Percentiles rank a stretch among this genome's conserved stretches.
Evolutionary conservation across 2,113 vertebrate species (phyloP).

Genomic region (Eonycteris spelaea): DNA sequence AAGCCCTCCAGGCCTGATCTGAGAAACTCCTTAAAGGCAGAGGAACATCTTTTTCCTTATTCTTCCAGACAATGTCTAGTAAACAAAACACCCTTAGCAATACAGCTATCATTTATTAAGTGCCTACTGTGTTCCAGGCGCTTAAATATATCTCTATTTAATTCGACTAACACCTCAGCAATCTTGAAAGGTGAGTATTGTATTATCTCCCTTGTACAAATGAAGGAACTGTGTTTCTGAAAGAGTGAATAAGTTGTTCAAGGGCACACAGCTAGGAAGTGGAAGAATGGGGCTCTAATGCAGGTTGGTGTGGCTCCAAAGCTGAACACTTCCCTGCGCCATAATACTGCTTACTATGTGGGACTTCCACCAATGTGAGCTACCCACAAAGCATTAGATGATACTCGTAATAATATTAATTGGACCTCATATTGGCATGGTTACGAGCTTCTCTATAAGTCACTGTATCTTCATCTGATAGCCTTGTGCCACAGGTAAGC

Average conservation of each 20-base stretch:
- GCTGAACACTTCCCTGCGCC: no score
- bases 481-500: not conserved
- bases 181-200: not conserved
- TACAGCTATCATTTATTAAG: not conserved
- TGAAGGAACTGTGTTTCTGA: not conserved
- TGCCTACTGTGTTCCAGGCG: not conserved
- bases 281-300: not conserved
- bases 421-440: not conserved
- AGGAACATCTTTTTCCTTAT: not conserved
- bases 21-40: not conserved
- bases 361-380: fast-evolving
- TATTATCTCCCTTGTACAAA: not conserved
- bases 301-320: not conserved
- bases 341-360: fast-evolving
- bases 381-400: not conserved
- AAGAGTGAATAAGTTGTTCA: not conserved
- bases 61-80: not conserved
- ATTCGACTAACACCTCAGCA: not conserved
- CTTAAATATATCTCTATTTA: not conserved
- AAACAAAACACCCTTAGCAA: not conserved
- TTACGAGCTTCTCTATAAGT: not conserved
- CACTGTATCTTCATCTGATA: not conserved
- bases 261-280: not conserved
- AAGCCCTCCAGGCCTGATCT: not conserved
- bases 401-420: fast-evolving